These are phyloP conservation scores for Drosophila repletoides DNA, from an alignment of 1,140 invertebrate genomes.

Conservation along the genomic window DNA sequence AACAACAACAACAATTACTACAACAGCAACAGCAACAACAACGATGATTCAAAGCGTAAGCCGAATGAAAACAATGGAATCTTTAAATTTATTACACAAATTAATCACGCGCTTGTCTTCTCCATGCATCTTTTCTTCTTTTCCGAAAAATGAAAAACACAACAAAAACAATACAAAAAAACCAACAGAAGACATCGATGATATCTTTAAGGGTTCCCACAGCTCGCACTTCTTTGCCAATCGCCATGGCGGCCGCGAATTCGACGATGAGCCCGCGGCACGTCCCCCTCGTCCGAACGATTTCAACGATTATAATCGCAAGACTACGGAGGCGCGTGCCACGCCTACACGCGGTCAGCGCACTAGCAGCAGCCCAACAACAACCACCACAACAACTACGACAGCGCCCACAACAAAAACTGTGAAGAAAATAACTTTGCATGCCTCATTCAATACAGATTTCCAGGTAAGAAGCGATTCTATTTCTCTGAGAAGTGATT, in stretches of 20 bases:
- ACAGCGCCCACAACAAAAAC: constrained; percentile 35
- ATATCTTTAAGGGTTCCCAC: constrained; percentile 85
- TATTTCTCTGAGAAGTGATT: no score
- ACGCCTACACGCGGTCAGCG: constrained; percentile 56
- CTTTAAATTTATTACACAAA: constrained; percentile 51
- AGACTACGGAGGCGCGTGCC: constrained; percentile 58
- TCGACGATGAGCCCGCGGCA: constrained; percentile 77
- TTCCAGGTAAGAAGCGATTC: no score
- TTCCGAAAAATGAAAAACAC: no score
- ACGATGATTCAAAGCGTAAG: constrained; percentile 80
- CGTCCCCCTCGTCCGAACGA: constrained; percentile 62
- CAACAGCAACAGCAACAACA: constrained; percentile 52
- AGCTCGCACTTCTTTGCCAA: constrained; percentile 87
- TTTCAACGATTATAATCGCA: constrained; percentile 66
- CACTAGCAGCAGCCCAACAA: constrained; percentile 4
- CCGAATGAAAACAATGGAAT: constrained; percentile 49
- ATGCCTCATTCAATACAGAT: constrained; percentile 66
- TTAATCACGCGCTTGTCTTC: constrained; percentile 51
- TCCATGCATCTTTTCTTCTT: background rate
- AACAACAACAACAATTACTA: constrained; percentile 48
- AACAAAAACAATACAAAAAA: no score
- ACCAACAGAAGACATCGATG: constrained; percentile 81
- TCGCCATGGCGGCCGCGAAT: constrained; percentile 83
- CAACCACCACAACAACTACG: constrained; percentile 8
- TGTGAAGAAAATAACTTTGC: constrained; percentile 66